phyloP scores from a whole-genome alignment of 2,797 vertebrate genomes.

The Eulemur mongoz region DNA sequence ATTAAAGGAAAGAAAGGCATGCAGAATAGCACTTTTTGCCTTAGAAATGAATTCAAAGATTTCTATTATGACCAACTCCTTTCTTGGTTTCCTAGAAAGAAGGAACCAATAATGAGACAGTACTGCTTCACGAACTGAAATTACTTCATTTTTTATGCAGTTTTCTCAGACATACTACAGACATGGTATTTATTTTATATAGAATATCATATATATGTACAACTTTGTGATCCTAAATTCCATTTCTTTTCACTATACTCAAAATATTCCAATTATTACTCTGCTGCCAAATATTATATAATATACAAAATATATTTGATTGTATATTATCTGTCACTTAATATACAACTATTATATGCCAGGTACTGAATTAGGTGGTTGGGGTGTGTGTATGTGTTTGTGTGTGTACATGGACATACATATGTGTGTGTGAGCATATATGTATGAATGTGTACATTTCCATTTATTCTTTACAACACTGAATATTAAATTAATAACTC shows the following conservation, averaged over 20 bases:
- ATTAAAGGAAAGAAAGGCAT: not conserved
- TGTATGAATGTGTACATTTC: not conserved
- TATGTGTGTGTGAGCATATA: not conserved
- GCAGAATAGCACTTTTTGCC: not conserved
- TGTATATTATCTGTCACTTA: not conserved
- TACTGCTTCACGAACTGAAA: not conserved
- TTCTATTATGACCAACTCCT: not conserved
- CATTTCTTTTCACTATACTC: not conserved
- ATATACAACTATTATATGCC: not conserved
- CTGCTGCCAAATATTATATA: not conserved
- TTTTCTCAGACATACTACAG: not conserved
- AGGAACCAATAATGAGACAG: not conserved
- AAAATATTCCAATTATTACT: not conserved
- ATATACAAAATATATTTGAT: not conserved
- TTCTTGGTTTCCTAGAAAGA: not conserved
- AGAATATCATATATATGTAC: not conserved
- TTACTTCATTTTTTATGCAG: not conserved
- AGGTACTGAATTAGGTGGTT: not conserved
- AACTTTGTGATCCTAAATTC: not conserved
- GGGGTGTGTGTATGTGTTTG: not conserved
- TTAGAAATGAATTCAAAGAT: not conserved
- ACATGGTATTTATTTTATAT: not conserved
- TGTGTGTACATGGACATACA: rapidly evolving
- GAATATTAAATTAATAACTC: not conserved
- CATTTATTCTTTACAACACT: not conserved